Evolutionary conservation across 1,140 invertebrate species (phyloP).

Genomic region (Procambarus virginalis): DNA sequence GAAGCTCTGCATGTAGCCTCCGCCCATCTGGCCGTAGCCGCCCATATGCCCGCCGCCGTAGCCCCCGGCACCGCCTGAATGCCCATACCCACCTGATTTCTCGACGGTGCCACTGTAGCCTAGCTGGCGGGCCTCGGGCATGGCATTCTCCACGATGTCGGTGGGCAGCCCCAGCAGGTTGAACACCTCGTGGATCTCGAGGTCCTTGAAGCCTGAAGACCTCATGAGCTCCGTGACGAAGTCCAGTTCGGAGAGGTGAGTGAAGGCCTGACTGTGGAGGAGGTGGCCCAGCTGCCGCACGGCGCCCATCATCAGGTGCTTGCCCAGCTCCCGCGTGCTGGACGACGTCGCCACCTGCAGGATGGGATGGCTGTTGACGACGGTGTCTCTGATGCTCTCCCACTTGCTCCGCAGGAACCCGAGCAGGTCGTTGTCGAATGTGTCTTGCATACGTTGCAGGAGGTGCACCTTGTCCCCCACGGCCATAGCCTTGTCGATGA

Average conservation of each 20-base stretch:
- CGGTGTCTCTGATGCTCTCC: slow-evolving; percentile 22
- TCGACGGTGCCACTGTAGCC: slow-evolving; percentile 15
- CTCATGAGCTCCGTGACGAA: slow-evolving; percentile 55
- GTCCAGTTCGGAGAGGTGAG: slow-evolving; percentile 45
- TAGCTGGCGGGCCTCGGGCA: slow-evolving; percentile 18
- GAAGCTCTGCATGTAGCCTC: slow-evolving; percentile 56
- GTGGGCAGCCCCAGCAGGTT: slow-evolving; percentile 36
- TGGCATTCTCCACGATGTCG: not conserved
- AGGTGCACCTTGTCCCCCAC: slow-evolving; percentile 48
- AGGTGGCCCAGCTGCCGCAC: slow-evolving; percentile 19
- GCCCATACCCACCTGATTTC: slow-evolving; percentile 57
- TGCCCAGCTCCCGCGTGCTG: not conserved
- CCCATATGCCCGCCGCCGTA: not conserved
- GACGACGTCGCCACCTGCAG: slow-evolving; percentile 18
- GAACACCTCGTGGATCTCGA: slow-evolving; percentile 49
- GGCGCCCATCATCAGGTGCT: slow-evolving; percentile 12
- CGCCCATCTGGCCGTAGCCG: not conserved
- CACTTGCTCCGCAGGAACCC: slow-evolving; percentile 36
- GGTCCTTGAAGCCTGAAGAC: slow-evolving; percentile 45
- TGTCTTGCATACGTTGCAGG: not conserved
- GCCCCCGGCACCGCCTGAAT: slow-evolving; percentile 44
- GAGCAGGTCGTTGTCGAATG: slow-evolving; percentile 38
- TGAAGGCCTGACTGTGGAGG: slow-evolving; percentile 48
- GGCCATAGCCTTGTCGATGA: slow-evolving; percentile 31
- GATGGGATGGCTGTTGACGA: slow-evolving; percentile 33